Evolutionary conservation across 1,140 invertebrate species (phyloP).

Genomic region (Danaus plexippus): DNA sequence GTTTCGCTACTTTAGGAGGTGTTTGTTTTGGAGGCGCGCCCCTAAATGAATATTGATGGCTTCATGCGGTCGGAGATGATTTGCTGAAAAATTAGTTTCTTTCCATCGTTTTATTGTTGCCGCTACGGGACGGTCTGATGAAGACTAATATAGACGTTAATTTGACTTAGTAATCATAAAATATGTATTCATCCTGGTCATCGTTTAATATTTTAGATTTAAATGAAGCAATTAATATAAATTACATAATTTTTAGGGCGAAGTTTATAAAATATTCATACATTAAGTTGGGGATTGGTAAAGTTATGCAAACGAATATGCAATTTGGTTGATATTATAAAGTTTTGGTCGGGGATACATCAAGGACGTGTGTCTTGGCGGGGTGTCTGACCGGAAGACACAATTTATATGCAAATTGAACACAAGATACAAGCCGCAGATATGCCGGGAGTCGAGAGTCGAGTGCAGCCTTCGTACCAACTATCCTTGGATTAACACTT

Average conservation of each 20-base stretch:
- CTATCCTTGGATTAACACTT: conserved; percentile 54
- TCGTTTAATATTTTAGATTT: conserved; percentile 23
- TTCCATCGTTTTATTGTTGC: conserved; percentile 65
- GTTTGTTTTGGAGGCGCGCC: conserved; percentile 67
- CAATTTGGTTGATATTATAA: conserved; percentile 21
- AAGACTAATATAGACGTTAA: conserved; percentile 68
- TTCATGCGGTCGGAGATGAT: conserved; percentile 67
- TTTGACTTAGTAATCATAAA: conserved; percentile 59
- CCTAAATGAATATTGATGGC: conserved; percentile 71
- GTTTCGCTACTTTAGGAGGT: conserved; percentile 54
- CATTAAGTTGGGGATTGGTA: not conserved
- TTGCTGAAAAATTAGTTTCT: conserved; percentile 68
- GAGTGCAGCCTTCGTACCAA: conserved; percentile 21
- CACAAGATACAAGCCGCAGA: conserved; percentile 65
- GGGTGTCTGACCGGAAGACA: conserved; percentile 63
- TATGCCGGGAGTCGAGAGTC: conserved; percentile 29
- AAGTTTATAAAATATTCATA: not conserved
- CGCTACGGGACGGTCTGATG: conserved; percentile 45
- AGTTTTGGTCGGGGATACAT: conserved; percentile 33
- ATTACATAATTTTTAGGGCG: conserved; percentile 5
- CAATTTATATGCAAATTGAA: conserved; percentile 70
- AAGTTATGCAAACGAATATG: conserved; percentile 8
- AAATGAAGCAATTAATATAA: conserved; percentile 9
- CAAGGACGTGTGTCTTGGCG: conserved; percentile 58
- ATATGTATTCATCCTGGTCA: conserved; percentile 44